Conservation (phyloP, 2,888 invertebrate species). For the Matsumyia berberina region DNA sequence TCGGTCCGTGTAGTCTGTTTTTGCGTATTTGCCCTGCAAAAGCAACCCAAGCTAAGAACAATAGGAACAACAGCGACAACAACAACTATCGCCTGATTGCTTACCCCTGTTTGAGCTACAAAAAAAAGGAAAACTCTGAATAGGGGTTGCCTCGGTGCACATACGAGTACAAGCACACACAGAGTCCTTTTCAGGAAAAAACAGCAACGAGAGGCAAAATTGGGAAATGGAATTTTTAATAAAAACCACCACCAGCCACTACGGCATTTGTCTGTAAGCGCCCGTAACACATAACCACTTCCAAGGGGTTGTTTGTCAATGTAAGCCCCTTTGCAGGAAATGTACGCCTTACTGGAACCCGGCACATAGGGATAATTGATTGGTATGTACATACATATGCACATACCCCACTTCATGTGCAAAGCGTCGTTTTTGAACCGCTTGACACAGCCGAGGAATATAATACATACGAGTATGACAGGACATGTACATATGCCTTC, state of each 20-base stretch:
- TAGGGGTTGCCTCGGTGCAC: slow-evolving; percentile 57
- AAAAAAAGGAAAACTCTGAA: slow-evolving; percentile 20
- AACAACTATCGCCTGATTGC: slow-evolving; percentile 47
- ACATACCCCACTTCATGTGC: slow-evolving; percentile 1
- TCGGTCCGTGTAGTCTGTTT: slow-evolving; percentile 45
- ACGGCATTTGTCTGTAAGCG: slow-evolving; percentile 27
- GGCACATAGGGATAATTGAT: slow-evolving; percentile 68
- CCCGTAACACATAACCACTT: slow-evolving; percentile 34
- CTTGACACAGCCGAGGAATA: slow-evolving; percentile 30
- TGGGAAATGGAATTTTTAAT: slow-evolving; percentile 74
- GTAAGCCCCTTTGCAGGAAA: slow-evolving; percentile 53
- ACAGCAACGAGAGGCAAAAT: slow-evolving; percentile 37
- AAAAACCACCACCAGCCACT: slow-evolving; percentile 65
- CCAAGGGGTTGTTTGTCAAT: slow-evolving; percentile 65
- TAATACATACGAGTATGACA: too few relatives aligned
- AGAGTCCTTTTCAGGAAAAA: slow-evolving; percentile 20
- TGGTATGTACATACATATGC: slow-evolving; percentile 43
- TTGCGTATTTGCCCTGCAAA: slow-evolving; percentile 64
- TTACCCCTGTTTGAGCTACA: slow-evolving; percentile 59
- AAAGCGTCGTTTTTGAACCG: slow-evolving; percentile 38
- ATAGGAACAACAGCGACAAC: slow-evolving; percentile 62
- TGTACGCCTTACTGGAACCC: slow-evolving; percentile 50
- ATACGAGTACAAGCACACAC: slow-evolving; percentile 25
- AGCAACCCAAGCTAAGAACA: slow-evolving; percentile 53
- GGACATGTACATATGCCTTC: slow-evolving; percentile 49